Conservation (phyloP, 2,888 invertebrate genomes). For the Dasysyrphus albostriatus region DNA sequence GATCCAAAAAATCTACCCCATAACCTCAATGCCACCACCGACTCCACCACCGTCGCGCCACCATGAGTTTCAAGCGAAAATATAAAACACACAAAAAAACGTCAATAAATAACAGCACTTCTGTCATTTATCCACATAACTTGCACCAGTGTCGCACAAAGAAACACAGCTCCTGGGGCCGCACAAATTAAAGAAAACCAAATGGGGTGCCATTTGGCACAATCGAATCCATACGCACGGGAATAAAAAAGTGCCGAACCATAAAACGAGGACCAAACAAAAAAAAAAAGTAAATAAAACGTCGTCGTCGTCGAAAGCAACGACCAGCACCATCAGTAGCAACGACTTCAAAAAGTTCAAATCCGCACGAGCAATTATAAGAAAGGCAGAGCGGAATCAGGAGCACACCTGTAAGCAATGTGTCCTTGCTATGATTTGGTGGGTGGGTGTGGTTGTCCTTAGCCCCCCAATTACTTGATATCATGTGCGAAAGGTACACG, state of each 20-base stretch:
- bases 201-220: constrained; percentile 76
- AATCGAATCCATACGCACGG: constrained; percentile 74
- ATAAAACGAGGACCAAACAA: constrained; percentile 59
- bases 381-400: constrained; percentile 45
- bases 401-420: constrained; percentile 72
- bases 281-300: constrained; percentile 14
- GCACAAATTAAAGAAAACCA: constrained; percentile 76
- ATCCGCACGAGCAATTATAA: constrained; percentile 75
- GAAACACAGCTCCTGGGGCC: constrained; percentile 59
- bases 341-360: constrained; percentile 72
- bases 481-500: constrained; percentile 68
- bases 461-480: constrained; percentile 70
- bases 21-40: constrained; percentile 25
- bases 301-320: constrained; percentile 21
- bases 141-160: constrained; percentile 79
- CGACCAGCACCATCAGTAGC: constrained; percentile 41
- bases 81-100: constrained; percentile 59
- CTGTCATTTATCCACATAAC: constrained; percentile 83
- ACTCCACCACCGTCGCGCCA: not conserved
- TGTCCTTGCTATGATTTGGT: constrained; percentile 49
- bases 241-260: constrained; percentile 61
- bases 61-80: constrained; percentile 36
- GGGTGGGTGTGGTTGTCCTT: constrained; percentile 47
- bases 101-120: constrained; percentile 83
- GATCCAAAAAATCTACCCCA: constrained; percentile 72